Base-by-base conservation (phyloP, 2,888 invertebrate genomes). In the Cantharis lateralis region DNA sequence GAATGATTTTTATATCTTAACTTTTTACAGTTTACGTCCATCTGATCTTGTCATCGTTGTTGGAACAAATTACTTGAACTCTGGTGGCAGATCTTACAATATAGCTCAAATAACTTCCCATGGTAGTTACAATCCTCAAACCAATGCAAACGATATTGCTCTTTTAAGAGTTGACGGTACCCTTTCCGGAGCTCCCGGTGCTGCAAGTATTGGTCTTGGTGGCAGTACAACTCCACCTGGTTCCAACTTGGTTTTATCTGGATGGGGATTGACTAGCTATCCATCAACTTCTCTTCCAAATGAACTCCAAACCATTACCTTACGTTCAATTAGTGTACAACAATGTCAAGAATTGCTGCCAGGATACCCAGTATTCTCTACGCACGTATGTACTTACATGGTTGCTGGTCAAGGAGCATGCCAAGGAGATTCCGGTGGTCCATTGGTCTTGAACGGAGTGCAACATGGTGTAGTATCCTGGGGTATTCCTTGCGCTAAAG, bases 311-410 rank as follows among this genome's bases (percentile, higher is more conserved):
- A 20, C 13, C 2, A 90, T 92, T 74, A 86, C 89, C 78, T 82
- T 90, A 74, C 88, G 85, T 0, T 87, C 90, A 0, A 82, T 92
- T 15, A 90, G 88, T 73, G 89, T 90, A 18, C 88, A 89, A 24
- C 84, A 86, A 10, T 92, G 92, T 82, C 88, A 88, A 78, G 80
- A 15, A n/a, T 15, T n/a, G 3, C 15, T 68, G 15, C 28, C 28
- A 10, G 68, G 68, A 32, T 68, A 10, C 1, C 88, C 88, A 0
- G 89, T 92, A 0, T 89, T 86, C 80, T 87, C 87, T 5, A 85
- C 87, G 0, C 90, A 92, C 84, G 90, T 92, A 81, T 92, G 92
- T 82, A 91, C 92, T 0, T 85, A 91, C 15, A 91, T 91, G 32
- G 89, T 88, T 82, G 84, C 85, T 68, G 92, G 92, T 0, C 90